A percentile compares a stretch with the other conserved stretches of the same genome.
Conservation (phyloP, 2,888 invertebrate genomes). For the Strigamia crassipes region DNA sequence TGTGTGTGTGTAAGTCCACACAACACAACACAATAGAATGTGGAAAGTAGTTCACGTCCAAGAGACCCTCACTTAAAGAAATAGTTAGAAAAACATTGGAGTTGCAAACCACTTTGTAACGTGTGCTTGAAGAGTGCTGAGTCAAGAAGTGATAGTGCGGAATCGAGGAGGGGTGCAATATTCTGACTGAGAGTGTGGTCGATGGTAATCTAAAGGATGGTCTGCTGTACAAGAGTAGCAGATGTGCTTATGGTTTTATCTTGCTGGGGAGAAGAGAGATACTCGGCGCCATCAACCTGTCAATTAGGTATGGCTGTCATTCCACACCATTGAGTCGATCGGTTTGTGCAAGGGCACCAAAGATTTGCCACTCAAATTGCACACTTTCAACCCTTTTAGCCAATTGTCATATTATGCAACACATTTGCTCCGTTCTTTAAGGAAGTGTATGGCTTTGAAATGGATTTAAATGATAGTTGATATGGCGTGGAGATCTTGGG, state of each 20-base stretch:
- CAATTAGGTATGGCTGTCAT: slow-evolving; percentile 10
- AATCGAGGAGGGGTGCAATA: slow-evolving; percentile 1
- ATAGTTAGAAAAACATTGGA: slow-evolving; percentile 1
- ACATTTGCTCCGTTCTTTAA: too few relatives aligned
- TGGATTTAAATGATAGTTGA: too few relatives aligned
- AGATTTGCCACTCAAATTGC: slow-evolving; percentile 10
- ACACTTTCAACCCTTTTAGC: slow-evolving; percentile 1
- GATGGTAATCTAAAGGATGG: slow-evolving; percentile 2
- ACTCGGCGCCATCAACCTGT: background rate
- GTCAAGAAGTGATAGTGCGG: slow-evolving; percentile 10
- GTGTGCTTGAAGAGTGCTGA: background rate
- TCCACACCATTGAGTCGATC: background rate
- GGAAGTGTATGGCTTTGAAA: too few relatives aligned
- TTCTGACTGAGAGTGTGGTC: background rate
- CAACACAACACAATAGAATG: background rate
- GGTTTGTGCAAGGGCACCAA: background rate
- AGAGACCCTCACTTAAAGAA: background rate
- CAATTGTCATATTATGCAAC: background rate
- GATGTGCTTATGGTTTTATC: slow-evolving; percentile 10
- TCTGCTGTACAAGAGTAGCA: slow-evolving; percentile 3
- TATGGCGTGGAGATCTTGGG: too few relatives aligned
- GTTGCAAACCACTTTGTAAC: slow-evolving; percentile 10
- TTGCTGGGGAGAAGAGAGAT: background rate
- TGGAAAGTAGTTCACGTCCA: background rate
- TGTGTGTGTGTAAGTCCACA: background rate